A percentile compares a stretch with the other conserved stretches of the same genome.
These are phyloP conservation scores for Sarotherodon lohbergeri DNA, from an alignment of 2,113 vertebrate genomes.

Conservation along the genomic window DNA sequence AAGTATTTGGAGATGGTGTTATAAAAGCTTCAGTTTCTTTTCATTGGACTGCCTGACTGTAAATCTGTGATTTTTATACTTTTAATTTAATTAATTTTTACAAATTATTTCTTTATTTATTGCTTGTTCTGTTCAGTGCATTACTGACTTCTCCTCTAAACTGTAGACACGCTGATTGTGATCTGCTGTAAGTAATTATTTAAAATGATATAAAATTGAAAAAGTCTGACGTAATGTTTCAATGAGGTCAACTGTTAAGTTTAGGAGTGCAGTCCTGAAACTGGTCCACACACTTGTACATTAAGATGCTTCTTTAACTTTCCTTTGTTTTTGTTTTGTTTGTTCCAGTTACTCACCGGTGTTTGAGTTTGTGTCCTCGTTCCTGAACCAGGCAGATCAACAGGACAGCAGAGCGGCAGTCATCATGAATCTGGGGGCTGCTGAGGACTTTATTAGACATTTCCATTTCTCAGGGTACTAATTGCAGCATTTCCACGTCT, in stretches of 20 bases:
- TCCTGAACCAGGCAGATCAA: constrained; percentile 70
- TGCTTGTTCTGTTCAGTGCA: neutral
- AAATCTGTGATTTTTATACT: neutral
- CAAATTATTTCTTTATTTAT: neutral
- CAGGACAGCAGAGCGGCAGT: constrained; percentile 68
- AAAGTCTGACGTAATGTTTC: neutral
- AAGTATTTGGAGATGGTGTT: neutral
- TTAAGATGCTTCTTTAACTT: neutral
- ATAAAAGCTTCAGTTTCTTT: neutral
- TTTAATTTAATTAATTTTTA: neutral
- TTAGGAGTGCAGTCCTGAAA: neutral
- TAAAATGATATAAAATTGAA: neutral
- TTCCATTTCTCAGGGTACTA: constrained; percentile 59
- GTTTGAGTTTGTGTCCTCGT: constrained; percentile 61
- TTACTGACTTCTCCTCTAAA: neutral
- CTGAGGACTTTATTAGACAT: constrained; percentile 68
- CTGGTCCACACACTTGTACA: neutral
- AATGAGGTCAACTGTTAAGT: neutral
- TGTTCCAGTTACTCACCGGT: constrained; percentile 71
- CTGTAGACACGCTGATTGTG: neutral
- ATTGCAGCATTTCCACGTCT: neutral
- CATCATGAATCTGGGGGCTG: constrained; percentile 77
- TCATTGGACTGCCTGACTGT: neutral
- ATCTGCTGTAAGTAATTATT: neutral
- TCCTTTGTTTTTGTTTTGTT: neutral